phyloP scores from a whole-genome alignment of 1,140 invertebrate species.

The Cyclargus thomasi region DNA sequence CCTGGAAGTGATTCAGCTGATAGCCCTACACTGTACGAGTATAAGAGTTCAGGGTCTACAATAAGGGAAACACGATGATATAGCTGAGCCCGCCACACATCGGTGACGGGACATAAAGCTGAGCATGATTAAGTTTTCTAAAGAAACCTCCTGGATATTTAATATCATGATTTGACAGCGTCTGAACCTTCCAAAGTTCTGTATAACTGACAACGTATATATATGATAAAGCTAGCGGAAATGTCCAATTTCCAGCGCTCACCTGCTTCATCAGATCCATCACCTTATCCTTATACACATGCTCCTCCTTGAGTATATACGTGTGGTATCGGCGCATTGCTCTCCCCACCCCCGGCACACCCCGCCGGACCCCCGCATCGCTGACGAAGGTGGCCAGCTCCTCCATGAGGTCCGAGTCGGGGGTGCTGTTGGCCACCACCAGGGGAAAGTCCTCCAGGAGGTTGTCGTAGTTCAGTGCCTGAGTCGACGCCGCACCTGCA shows the following conservation, averaged over 20 bases:
- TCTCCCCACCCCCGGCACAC: background rate
- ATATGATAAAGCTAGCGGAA: too few species aligned
- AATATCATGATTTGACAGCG: too few species aligned
- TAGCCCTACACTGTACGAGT: too few species aligned
- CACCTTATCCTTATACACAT: background rate
- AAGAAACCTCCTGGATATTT: too few species aligned
- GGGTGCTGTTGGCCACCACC: constrained; percentile 16
- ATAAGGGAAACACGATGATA: too few species aligned
- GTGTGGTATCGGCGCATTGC: background rate
- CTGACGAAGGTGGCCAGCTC: constrained; percentile 20
- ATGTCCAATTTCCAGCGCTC: too few species aligned
- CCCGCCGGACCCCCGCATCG: constrained; percentile 10
- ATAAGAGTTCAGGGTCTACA: too few species aligned
- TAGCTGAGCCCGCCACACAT: too few species aligned
- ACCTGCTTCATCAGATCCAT: background rate
- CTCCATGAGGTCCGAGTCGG: constrained; percentile 21
- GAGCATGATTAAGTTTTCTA: too few species aligned
- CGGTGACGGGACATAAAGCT: too few species aligned
- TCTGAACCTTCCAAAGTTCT: too few species aligned
- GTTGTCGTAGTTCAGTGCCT: background rate
- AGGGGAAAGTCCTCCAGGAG: background rate
- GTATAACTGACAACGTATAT: too few species aligned
- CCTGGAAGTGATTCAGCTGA: background rate
- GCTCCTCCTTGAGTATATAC: background rate
- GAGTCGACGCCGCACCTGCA: background rate